A percentile compares a stretch with the other conserved stretches of the same genome.
These are phyloP conservation scores for Acanthornis magna DNA, from an alignment of 2,797 vertebrate genomes.

Conservation along the genomic window DNA sequence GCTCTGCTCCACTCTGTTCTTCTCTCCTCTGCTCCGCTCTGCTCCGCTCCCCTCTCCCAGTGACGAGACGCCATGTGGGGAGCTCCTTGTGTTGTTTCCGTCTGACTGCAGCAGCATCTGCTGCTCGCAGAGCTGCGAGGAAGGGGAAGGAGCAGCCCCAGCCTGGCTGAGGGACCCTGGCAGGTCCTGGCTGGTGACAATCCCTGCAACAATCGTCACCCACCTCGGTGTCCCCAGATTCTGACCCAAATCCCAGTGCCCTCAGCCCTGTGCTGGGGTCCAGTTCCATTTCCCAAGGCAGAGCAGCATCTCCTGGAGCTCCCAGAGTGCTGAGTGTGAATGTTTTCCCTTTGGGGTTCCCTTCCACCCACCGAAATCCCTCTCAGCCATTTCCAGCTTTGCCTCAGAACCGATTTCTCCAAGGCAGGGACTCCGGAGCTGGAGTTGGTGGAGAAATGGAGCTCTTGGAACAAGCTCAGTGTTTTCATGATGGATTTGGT, in stretches of 20 bases:
- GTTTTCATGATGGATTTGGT: background rate
- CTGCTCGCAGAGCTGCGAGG: background rate
- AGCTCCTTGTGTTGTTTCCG: conserved; percentile 61
- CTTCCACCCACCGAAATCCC: background rate
- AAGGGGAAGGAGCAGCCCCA: background rate
- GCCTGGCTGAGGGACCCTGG: background rate
- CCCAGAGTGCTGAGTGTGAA: fast-evolving
- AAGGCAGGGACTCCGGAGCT: background rate
- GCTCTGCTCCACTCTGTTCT: no score
- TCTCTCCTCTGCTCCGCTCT: no score
- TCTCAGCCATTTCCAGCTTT: background rate
- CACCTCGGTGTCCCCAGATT: fast-evolving
- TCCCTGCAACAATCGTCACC: fast-evolving
- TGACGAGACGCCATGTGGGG: conserved; percentile 56
- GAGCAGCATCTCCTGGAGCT: background rate
- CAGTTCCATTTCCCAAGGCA: fast-evolving
- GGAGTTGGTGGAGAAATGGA: background rate
- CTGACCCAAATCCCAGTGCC: fast-evolving
- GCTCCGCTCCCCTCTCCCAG: background rate
- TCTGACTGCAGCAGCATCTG: conserved; percentile 43
- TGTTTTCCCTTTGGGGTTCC: background rate
- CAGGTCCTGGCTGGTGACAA: background rate
- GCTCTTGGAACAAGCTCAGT: fast-evolving
- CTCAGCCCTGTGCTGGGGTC: background rate
- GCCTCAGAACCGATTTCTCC: background rate